A percentile compares a stretch with the other conserved stretches of the same genome.
Evolutionary conservation across 2,888 invertebrate genomes (phyloP).

Genomic region (Charanyca ferruginea): DNA sequence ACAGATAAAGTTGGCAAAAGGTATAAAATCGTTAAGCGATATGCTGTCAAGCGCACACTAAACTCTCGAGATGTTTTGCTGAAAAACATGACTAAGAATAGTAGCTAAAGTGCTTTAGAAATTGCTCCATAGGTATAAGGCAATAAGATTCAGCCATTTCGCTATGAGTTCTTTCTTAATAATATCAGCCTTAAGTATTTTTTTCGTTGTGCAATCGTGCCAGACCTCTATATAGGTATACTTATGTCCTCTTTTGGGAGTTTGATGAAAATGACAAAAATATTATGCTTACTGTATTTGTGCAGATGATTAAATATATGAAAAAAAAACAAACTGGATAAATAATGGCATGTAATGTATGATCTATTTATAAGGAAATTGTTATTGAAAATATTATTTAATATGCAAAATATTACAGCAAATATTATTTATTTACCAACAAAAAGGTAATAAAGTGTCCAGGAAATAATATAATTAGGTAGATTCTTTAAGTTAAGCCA

Average conservation of each 20-base stretch:
- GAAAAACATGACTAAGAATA: slow-evolving; percentile 16
- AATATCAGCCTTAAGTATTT: neutral
- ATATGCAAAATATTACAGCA: no score
- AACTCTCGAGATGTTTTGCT: slow-evolving; percentile 15
- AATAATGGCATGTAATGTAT: neutral
- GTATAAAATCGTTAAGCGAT: slow-evolving; percentile 36
- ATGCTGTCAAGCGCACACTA: slow-evolving; percentile 38
- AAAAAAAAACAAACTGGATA: neutral
- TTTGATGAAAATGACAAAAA: neutral
- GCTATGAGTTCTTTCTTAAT: neutral
- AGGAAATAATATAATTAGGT: neutral
- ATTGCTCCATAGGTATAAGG: neutral
- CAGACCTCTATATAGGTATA: neutral
- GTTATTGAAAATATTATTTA: no score
- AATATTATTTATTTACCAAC: no score
- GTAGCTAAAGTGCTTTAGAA: slow-evolving; percentile 14
- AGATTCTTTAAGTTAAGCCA: no score
- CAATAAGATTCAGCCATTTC: slow-evolving; percentile 11
- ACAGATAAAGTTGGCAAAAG: slow-evolving; percentile 10
- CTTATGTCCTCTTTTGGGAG: neutral
- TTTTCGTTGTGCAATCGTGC: neutral
- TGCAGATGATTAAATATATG: neutral
- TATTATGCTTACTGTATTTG: slow-evolving; percentile 12
- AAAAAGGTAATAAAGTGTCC: no score
- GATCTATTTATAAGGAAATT: neutral